These are phyloP conservation scores for Digitonthophagus gazella DNA, from an alignment of 2,888 invertebrate genomes.

Conservation along the genomic window DNA sequence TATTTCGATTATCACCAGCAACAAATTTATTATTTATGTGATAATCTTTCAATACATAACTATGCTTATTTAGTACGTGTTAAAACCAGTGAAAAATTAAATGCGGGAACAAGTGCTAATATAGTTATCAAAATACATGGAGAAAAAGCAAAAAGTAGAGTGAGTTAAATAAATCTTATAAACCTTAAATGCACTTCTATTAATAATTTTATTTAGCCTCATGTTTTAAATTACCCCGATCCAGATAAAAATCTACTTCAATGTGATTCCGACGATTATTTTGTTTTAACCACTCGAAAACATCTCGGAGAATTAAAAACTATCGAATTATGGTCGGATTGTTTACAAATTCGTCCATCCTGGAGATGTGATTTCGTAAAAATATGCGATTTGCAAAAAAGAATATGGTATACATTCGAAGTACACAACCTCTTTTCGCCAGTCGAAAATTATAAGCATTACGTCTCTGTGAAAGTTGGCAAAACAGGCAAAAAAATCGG, in stretches of 20 bases:
- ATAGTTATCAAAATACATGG: conserved; percentile 23
- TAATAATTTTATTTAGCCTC: conserved; percentile 27
- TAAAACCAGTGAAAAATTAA: conserved; percentile 19
- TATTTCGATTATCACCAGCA: conserved; percentile 4
- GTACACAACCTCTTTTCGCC: conserved; percentile 32
- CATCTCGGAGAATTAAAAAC: conserved; percentile 32
- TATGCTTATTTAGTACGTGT: conserved; percentile 30
- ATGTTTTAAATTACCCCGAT: conserved; percentile 37
- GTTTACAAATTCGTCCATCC: conserved; percentile 32
- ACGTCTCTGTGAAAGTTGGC: conserved; percentile 13
- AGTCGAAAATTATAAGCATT: conserved; percentile 16
- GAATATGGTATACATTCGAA: conserved; percentile 30
- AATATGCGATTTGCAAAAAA: conserved; percentile 33
- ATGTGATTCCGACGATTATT: conserved; percentile 31
- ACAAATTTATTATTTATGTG: conserved; percentile 28
- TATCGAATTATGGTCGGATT: conserved; percentile 35
- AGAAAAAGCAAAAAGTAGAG: conserved; percentile 17
- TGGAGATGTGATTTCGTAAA: conserved; percentile 35
- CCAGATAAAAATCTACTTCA: conserved; percentile 35
- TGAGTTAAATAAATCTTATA: conserved; percentile 8
- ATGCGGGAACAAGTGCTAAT: conserved; percentile 24
- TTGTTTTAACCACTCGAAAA: conserved; percentile 29
- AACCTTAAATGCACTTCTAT: neutral
- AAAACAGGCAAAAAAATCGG: neutral
- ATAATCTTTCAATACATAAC: conserved; percentile 29